Evolutionary conservation across 2,113 vertebrate genomes (phyloP).

Genomic region (Sphaerodactylus townsendi): DNA sequence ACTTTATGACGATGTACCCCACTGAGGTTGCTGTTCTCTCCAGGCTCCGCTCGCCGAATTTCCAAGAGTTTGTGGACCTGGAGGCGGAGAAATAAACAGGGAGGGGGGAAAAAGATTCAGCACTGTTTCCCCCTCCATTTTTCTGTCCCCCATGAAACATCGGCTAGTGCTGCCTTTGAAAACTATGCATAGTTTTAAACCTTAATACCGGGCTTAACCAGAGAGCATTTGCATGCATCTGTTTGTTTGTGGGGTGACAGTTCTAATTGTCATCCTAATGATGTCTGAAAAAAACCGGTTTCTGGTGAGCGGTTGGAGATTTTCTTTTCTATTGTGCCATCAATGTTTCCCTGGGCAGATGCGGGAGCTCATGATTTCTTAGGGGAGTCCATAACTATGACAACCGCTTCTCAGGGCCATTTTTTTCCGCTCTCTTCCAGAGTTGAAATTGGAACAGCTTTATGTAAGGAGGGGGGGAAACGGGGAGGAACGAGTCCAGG

Average conservation of each 20-base stretch:
- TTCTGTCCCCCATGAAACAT: too few relatives aligned
- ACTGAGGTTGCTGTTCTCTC: too few relatives aligned
- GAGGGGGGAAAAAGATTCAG: too few relatives aligned
- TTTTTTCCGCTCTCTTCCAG: slow-evolving; percentile 49
- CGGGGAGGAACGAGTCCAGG: slow-evolving; percentile 53
- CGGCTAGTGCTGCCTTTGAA: too few relatives aligned
- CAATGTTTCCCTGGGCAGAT: slow-evolving; percentile 63
- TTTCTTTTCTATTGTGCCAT: slow-evolving; percentile 59
- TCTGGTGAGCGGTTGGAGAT: slow-evolving; percentile 48
- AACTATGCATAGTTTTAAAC: too few relatives aligned
- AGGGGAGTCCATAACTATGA: slow-evolving; percentile 77
- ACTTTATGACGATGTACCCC: too few relatives aligned
- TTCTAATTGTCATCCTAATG: slow-evolving; percentile 56
- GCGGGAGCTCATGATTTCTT: slow-evolving; percentile 68
- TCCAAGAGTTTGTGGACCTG: too few relatives aligned
- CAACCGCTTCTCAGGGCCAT: slow-evolving; percentile 68
- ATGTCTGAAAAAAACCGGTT: slow-evolving; percentile 49
- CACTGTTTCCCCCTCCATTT: too few relatives aligned
- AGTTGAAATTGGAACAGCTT: slow-evolving; percentile 62
- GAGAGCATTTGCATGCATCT: slow-evolving; percentile 15
- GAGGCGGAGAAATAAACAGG: too few relatives aligned
- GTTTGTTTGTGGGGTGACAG: slow-evolving; percentile 10
- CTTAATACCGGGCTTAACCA: slow-evolving; percentile 26
- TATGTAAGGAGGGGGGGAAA: slow-evolving; percentile 32
- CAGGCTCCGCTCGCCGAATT: too few relatives aligned